Conservation (phyloP, 2,888 invertebrate genomes). For the Hirtodrosophila histrioides region DNA sequence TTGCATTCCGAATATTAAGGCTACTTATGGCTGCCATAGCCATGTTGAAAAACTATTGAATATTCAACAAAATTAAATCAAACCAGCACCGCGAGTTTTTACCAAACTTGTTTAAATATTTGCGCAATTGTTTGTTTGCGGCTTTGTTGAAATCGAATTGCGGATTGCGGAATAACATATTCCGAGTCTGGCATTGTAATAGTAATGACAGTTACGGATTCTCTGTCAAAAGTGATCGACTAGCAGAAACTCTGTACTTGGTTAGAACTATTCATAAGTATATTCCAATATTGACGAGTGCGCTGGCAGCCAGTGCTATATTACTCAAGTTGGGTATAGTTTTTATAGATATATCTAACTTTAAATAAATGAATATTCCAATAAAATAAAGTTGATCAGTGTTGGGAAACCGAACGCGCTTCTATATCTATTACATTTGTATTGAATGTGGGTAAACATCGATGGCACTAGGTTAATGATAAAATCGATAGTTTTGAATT, state of each 20-base stretch:
- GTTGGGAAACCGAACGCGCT: no score
- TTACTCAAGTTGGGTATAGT: no score
- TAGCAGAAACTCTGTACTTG: neutral
- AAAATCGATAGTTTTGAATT: no score
- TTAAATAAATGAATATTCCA: no score
- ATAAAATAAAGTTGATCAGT: no score
- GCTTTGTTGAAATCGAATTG: slow-evolving; percentile 50
- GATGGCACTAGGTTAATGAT: no score
- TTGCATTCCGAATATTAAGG: slow-evolving; percentile 28
- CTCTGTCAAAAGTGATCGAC: neutral
- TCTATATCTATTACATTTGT: no score
- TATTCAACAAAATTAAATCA: slow-evolving; percentile 60
- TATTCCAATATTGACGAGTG: no score
- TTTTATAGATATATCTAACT: no score
- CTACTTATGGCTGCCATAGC: slow-evolving; percentile 15
- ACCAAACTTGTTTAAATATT: slow-evolving; percentile 62
- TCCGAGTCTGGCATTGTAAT: neutral
- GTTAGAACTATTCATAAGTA: no score
- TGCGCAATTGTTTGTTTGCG: slow-evolving; percentile 57
- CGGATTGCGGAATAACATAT: slow-evolving; percentile 17
- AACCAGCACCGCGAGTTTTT: slow-evolving; percentile 27
- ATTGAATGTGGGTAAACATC: no score
- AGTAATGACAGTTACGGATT: neutral
- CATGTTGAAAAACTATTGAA: slow-evolving; percentile 42
- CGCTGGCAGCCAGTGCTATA: no score